A percentile compares a stretch with the other conserved stretches of the same genome.
Conservation (phyloP, 2,797 vertebrate genomes). For the Channa striata region DNA sequence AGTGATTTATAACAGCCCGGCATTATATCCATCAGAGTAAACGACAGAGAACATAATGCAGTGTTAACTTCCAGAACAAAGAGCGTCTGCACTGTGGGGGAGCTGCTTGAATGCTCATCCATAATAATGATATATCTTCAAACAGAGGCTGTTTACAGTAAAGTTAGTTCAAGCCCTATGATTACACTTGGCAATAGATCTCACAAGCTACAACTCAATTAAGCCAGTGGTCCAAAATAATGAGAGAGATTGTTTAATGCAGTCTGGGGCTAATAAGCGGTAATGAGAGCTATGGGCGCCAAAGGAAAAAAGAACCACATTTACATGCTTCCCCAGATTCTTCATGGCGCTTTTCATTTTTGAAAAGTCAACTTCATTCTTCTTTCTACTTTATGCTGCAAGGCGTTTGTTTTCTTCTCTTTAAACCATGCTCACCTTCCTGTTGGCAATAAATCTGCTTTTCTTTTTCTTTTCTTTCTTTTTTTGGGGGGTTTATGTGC, state of each 20-base stretch:
- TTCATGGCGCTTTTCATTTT: constrained; percentile 29
- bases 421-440: not conserved
- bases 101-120: constrained; percentile 4
- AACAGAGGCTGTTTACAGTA: constrained; percentile 22
- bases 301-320: constrained; percentile 1
- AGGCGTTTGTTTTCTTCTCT: constrained; percentile 4
- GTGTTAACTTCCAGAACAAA: not conserved
- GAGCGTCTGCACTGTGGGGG: not conserved
- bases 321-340: constrained; percentile 18
- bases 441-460: constrained; percentile 11
- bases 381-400: not conserved
- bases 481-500: not conserved
- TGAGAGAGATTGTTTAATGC: constrained; percentile 48
- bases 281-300: constrained; percentile 45
- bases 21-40: constrained; percentile 19
- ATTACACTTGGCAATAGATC: constrained; percentile 33
- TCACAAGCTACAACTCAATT: constrained; percentile 47
- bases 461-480: not conserved
- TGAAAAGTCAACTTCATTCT: constrained; percentile 30
- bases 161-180: constrained; percentile 19
- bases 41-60: not conserved
- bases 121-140: constrained; percentile 32
- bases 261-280: constrained; percentile 52
- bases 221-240: constrained; percentile 54
- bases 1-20: constrained; percentile 3